A percentile compares a stretch with the other conserved stretches of the same genome.
phyloP scores from a whole-genome alignment of 2,113 vertebrate genomes.

The Gymnogyps californianus region DNA sequence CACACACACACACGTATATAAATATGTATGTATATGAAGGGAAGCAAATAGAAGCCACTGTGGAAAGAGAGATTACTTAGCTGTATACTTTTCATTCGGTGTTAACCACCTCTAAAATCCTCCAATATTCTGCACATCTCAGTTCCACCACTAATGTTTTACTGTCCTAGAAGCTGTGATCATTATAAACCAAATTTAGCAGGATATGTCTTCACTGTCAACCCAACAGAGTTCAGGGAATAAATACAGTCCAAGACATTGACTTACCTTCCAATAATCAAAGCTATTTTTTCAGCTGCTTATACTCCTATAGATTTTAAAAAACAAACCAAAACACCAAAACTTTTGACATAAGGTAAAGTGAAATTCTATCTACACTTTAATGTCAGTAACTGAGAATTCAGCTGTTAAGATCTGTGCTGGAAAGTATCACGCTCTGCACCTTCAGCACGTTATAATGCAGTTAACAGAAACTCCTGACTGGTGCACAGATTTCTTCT shows the following conservation, averaged over 20 bases:
- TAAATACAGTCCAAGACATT: not conserved
- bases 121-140: not conserved
- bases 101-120: not conserved
- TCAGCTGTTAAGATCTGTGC: not conserved
- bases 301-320: not conserved
- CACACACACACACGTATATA: accelerated
- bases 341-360: not conserved
- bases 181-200: not conserved
- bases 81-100: not conserved
- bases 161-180: not conserved
- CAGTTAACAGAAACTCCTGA: not conserved
- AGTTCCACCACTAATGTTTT: not conserved
- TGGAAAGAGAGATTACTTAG: not conserved
- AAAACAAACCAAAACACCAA: not conserved
- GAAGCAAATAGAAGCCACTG: not conserved
- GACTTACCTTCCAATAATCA: not conserved
- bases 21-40: not conserved
- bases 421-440: not conserved
- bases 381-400: not conserved
- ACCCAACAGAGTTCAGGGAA: not conserved
- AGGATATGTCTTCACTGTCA: not conserved
- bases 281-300: not conserved
- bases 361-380: not conserved
- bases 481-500: not conserved
- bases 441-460: not conserved